Evolutionary conservation across 37 sponge, comb jelly and placozoan genomes (phyloP), one percentile per base, ranked within the genome.

Genomic region (Eunapius fragilis): DNA sequence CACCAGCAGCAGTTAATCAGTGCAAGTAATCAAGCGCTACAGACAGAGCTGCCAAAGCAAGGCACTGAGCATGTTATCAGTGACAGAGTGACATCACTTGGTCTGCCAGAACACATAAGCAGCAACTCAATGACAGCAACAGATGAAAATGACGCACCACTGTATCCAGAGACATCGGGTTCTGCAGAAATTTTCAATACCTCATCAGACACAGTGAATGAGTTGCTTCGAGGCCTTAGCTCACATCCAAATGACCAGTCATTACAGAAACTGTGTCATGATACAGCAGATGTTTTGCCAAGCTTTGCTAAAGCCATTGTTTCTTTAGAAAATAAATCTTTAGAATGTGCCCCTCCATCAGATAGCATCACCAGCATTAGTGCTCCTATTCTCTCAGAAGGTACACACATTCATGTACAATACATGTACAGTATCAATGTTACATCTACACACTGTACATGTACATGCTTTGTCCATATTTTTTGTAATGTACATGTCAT

Each of bases 181-280:
- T 25, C 47, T 4, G 26, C 74, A 31, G 37, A 48, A 2, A 17
- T 74, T 31, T 68, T 86, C 48, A n/a, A 86, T 25, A 78, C 86
- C 68, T 86, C 86, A 28, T 84, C 85, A 5, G 86, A 86, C 37
- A 86, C 86, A 37, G 86, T 86, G 47, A 70, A 77, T 78, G 71
- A 86, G 79, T 77, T 86, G 25, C 79, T 86, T n/a, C 36, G 79
- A 33, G 86, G 86, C 27, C 79, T 86, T 1, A 19, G 25, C 35
- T 78, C 86, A 25, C 30, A 37, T 25, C 17, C 28, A 23, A 26
- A 25, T 19, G 41, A 70, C 33, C 31, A 86, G 2, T 77, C 86
- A 11, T 33, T 86, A 26, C 32, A 86, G 50, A 86, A 68, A 22
- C 86, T 86, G 34, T 86, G 79, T 35, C 72, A 86, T 26, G 86